A percentile compares a stretch with the other conserved stretches of the same genome.
These are phyloP conservation scores for Heliornis fulica DNA, from an alignment of 2,113 vertebrate species.

Conservation along the genomic window DNA sequence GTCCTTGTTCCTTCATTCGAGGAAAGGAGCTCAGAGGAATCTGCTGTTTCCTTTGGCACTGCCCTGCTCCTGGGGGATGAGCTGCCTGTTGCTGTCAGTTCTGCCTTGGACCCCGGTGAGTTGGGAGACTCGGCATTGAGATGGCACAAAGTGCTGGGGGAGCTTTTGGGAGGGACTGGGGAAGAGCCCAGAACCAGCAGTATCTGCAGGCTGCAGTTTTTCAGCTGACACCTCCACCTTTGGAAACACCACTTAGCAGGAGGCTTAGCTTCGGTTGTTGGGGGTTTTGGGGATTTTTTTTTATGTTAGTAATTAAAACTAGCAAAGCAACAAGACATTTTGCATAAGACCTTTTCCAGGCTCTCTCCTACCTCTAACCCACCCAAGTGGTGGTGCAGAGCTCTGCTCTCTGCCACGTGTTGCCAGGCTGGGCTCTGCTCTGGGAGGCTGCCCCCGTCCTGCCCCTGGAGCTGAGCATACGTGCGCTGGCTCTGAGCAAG, in stretches of 20 bases:
- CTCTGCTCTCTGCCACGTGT: not conserved
- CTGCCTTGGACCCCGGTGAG: too few relatives aligned
- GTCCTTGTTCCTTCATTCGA: not conserved
- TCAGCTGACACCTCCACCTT: not conserved
- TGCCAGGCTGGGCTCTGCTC: not conserved
- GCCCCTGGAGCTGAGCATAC: not conserved
- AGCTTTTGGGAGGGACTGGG: not conserved
- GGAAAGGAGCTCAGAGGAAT: not conserved
- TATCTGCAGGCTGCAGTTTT: not conserved
- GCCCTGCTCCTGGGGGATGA: fast-evolving
- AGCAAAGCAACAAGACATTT: not conserved
- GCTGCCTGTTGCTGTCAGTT: not conserved
- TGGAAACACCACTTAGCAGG: not conserved
- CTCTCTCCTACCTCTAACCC: not conserved
- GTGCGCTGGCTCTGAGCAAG: not conserved
- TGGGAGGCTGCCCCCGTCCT: not conserved
- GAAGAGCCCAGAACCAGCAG: not conserved
- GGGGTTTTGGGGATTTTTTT: not conserved
- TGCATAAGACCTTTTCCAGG: not conserved
- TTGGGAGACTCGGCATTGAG: not conserved
- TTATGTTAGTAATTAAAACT: not conserved
- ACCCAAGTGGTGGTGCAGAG: not conserved
- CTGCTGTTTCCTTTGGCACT: not conserved
- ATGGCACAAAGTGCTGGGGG: not conserved
- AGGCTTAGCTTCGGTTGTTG: not conserved